Conservation (phyloP, 1,140 invertebrate species). For the Stratiolaelaps scimitus region DNA sequence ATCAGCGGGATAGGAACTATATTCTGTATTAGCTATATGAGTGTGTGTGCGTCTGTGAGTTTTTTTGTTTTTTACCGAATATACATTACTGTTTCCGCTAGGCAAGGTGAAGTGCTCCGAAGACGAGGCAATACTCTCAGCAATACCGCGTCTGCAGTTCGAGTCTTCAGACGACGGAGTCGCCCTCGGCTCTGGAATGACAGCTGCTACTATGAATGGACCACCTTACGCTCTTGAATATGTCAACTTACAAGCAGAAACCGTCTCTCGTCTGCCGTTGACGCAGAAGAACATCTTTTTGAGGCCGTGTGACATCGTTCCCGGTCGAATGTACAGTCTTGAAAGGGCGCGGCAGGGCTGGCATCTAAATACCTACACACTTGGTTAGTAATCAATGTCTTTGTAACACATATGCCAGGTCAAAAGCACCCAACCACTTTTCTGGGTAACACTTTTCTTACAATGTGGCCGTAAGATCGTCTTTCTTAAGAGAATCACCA, state of each 20-base stretch:
- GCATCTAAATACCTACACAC: slow-evolving; percentile 4
- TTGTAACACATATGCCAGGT: no score
- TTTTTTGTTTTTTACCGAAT: background rate
- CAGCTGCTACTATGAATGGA: background rate
- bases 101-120: background rate
- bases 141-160: background rate
- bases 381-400: background rate
- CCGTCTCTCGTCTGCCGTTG: background rate
- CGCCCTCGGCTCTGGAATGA: background rate
- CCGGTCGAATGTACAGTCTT: background rate
- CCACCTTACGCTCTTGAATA: slow-evolving; percentile 16
- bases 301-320: slow-evolving; percentile 3
- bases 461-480: background rate
- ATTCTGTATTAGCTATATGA: background rate
- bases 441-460: background rate
- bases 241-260: background rate
- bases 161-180: background rate
- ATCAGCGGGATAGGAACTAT: background rate
- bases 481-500: slow-evolving; percentile 5
- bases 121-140: background rate
- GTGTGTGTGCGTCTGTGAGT: background rate
- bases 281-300: background rate
- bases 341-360: background rate
- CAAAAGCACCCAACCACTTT: no score
- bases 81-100: background rate